These are phyloP conservation scores for Sceloporus undulatus DNA, from an alignment of 2,113 vertebrate genomes.

Conservation along the genomic window DNA sequence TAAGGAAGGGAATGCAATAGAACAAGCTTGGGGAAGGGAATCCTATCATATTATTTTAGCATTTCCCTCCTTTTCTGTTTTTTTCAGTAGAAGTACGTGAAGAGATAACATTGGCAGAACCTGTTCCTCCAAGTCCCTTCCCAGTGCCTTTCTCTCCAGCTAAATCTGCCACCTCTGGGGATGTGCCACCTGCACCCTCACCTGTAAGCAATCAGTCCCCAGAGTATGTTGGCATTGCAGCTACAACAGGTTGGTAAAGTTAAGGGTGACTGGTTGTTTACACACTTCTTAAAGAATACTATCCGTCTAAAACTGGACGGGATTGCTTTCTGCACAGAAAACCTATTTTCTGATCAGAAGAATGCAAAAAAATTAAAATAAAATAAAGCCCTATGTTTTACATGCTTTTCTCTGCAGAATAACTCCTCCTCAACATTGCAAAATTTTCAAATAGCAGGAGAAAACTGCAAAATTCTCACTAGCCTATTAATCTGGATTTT, in stretches of 20 bases:
- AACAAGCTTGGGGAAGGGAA: neutral
- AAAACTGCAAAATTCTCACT: too few relatives aligned
- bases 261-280: constrained; percentile 14
- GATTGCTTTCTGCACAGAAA: too few relatives aligned
- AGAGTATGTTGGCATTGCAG: constrained; percentile 84
- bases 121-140: constrained; percentile 86
- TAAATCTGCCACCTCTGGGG: constrained; percentile 89
- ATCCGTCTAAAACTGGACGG: neutral
- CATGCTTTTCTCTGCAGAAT: too few relatives aligned
- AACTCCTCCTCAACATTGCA: too few relatives aligned
- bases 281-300: constrained; percentile 12
- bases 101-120: constrained; percentile 86
- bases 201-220: constrained; percentile 90
- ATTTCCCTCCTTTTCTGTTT: neutral
- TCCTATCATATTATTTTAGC: neutral
- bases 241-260: constrained; percentile 88
- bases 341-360: too few relatives aligned
- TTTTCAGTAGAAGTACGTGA: constrained; percentile 85
- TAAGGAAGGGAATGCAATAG: neutral
- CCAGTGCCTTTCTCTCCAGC: constrained; percentile 91
- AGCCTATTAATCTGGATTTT: too few relatives aligned
- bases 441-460: too few relatives aligned
- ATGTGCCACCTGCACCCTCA: constrained; percentile 85
- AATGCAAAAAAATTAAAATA: too few relatives aligned
- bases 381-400: too few relatives aligned